These are phyloP conservation scores for Athalia cordata DNA, from an alignment of 2,888 invertebrate genomes.

Conservation along the genomic window DNA sequence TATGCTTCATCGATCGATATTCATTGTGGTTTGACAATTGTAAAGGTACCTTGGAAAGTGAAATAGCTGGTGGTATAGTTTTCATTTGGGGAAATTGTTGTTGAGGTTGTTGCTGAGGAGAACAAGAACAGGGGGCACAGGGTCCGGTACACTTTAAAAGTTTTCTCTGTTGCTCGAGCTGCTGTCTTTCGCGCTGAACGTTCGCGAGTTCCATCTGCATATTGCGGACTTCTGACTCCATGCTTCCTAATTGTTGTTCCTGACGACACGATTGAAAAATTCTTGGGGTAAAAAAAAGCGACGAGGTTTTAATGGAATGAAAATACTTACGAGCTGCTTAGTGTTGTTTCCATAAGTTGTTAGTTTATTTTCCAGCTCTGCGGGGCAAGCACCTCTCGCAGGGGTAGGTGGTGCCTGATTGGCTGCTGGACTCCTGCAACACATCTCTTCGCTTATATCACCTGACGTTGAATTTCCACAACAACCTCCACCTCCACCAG, in stretches of 20 bases:
- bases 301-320: neutral
- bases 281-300: neutral
- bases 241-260: conserved; percentile 78
- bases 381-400: conserved; percentile 70
- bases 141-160: conserved; percentile 68
- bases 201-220: conserved; percentile 76
- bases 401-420: conserved; percentile 50
- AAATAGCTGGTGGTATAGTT: conserved; percentile 36
- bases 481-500: conserved; percentile 51
- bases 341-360: conserved; percentile 73
- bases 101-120: conserved; percentile 54
- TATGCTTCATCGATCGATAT: conserved; percentile 1
- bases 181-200: conserved; percentile 75
- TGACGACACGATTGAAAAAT: conserved; percentile 59
- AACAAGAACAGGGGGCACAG: conserved; percentile 65
- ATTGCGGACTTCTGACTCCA: conserved; percentile 78
- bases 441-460: conserved; percentile 57
- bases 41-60: conserved; percentile 57
- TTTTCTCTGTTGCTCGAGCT: conserved; percentile 74
- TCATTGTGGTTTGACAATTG: conserved; percentile 40
- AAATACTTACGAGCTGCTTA: conserved; percentile 68
- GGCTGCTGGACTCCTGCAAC: conserved; percentile 56
- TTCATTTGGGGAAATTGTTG: conserved; percentile 25
- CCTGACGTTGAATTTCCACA: conserved; percentile 45
- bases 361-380: conserved; percentile 72